Conservation (phyloP, 2,888 invertebrate genomes). For the Aphidius colemani region DNA sequence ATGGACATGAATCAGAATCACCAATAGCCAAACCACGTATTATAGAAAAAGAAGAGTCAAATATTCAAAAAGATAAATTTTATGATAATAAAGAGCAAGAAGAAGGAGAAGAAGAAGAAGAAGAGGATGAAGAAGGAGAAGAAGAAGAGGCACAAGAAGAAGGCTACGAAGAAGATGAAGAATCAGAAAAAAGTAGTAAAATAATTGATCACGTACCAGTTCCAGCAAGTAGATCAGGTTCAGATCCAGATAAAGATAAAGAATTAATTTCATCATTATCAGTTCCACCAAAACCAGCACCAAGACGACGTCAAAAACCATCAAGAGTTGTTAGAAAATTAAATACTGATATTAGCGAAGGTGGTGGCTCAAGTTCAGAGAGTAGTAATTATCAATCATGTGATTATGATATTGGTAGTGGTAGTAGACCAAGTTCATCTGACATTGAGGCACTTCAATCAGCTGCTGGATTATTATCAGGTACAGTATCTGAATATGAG, state of each 20-base stretch:
- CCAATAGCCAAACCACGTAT: constrained; percentile 42
- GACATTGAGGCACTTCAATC: constrained; percentile 78
- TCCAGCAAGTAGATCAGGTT: constrained; percentile 51
- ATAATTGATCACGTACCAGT: constrained; percentile 35
- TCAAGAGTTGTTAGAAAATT: constrained; percentile 63
- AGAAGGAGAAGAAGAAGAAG: constrained; percentile 30
- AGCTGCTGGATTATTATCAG: constrained; percentile 64
- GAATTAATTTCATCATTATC: constrained; percentile 38
- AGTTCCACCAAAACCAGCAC: constrained; percentile 50
- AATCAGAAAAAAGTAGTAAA: constrained; percentile 23
- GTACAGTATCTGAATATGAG: constrained; percentile 84
- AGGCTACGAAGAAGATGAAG: constrained; percentile 31
- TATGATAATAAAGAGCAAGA: constrained; percentile 36
- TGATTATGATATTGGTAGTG: constrained; percentile 74
- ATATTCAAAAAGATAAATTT: too few relatives aligned
- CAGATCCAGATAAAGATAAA: constrained; percentile 44
- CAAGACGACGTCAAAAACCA: constrained; percentile 56
- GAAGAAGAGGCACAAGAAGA: constrained; percentile 24
- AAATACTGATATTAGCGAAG: constrained; percentile 74
- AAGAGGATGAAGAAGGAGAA: constrained; percentile 39
- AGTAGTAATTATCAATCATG: constrained; percentile 85
- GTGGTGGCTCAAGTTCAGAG: constrained; percentile 85
- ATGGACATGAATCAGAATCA: constrained; percentile 40
- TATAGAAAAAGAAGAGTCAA: constrained; percentile 26
- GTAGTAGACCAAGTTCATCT: constrained; percentile 82